Evolutionary conservation across 1,140 invertebrate genomes (phyloP).

Genomic region (Ladona fulva): DNA sequence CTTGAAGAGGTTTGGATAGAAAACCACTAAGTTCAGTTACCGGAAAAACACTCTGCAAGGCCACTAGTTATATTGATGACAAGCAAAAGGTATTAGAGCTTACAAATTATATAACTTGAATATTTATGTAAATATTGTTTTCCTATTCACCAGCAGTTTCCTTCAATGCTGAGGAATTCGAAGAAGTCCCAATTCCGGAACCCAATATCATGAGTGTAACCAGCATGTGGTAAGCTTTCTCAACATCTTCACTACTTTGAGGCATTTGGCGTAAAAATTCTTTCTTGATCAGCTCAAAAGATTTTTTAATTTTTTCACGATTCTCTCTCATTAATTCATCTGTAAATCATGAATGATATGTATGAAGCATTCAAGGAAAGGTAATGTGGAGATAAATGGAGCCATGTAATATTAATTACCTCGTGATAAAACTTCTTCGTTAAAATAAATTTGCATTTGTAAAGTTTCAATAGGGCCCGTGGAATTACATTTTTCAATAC

Average conservation of each 20-base stretch:
- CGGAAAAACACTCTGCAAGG: slow-evolving; percentile 63
- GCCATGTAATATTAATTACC: slow-evolving; percentile 24
- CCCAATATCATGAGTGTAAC: slow-evolving; percentile 48
- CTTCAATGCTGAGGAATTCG: slow-evolving; percentile 39
- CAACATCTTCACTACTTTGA: slow-evolving; percentile 36
- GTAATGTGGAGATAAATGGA: background rate
- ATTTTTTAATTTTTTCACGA: slow-evolving; percentile 37
- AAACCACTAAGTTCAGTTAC: slow-evolving; percentile 56
- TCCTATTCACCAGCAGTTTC: slow-evolving; percentile 35
- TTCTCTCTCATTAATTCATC: slow-evolving; percentile 44
- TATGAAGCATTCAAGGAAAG: background rate
- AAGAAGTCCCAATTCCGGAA: slow-evolving; percentile 54
- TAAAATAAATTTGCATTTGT: slow-evolving; percentile 62
- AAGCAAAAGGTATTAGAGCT: slow-evolving; percentile 12
- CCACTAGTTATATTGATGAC: slow-evolving; percentile 32
- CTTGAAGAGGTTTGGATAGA: slow-evolving; percentile 42
- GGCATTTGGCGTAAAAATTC: slow-evolving; percentile 44
- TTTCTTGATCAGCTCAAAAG: slow-evolving; percentile 40
- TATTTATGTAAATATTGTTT: background rate
- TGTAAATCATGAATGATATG: slow-evolving; percentile 17
- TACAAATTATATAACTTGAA: background rate
- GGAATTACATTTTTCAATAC: slow-evolving; percentile 30
- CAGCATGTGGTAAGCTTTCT: slow-evolving; percentile 52
- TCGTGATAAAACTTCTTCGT: slow-evolving; percentile 53
- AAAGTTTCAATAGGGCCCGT: slow-evolving; percentile 37